Base-by-base conservation (phyloP, 1,140 invertebrate genomes). In the Bombyx mandarina region DNA sequence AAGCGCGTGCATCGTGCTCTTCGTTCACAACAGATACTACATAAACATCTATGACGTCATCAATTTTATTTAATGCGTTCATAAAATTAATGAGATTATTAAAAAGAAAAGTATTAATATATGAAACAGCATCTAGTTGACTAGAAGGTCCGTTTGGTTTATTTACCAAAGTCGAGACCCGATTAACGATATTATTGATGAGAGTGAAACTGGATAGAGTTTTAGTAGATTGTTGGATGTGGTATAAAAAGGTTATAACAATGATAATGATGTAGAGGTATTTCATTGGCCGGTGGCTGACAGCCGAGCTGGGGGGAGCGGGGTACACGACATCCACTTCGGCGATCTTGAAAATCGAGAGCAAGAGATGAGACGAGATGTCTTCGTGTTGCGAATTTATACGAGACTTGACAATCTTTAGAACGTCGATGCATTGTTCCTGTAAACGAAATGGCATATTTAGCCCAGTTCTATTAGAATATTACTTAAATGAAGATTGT, bases 321-420 rank as follows among this genome's bases (percentile, higher is more conserved):
- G 88, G 88, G 61, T 89, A 91, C 7, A 93, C 90, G 44, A 95
- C 93, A 79, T 96, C 94, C 18, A 96, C 94, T 89, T 96, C 94
- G n/a, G 95, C 94, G 89, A 96, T 94, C 88, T 96, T 96, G 83
- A 96, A 94, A 77, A 96, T 95, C 62, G 95, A 96, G 8, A 97
- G 90, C 9, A 96, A 89, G 45, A 95, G 91, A 84, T 97, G 94
- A 22, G 94, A 94, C 65, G 94, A 93, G 56, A 97, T 93, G 71
- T 96, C 93, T 49, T 94, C 92, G 76, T 96, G 91, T 69, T 93
- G 93, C 43, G 91, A 92, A 86, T 96, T 96, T 69, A 97, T 96
- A 72, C 94, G 93, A 49, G 93, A 90, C 71, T 94, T 94, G 51
- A 97, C 91, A 56, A 92, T 90, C 79, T 95, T 92, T 62, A 96